Base-by-base conservation (phyloP, 2,797 vertebrate genomes). In the Coracias cyanogaster region DNA sequence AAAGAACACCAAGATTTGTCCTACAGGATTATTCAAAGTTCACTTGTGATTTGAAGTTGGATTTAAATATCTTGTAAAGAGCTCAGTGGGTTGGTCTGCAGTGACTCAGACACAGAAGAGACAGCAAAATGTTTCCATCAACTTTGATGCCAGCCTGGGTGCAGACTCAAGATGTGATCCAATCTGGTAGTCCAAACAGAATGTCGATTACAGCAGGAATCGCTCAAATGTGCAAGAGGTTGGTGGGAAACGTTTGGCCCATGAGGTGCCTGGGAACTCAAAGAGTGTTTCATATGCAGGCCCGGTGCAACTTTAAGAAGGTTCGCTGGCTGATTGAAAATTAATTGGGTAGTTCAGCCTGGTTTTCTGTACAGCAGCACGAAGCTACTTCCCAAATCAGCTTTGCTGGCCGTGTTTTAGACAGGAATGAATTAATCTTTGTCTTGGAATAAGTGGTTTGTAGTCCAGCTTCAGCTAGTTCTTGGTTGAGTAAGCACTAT, bases 221-320 rank as follows among this genome's bases (percentile, higher is more conserved):
- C 3, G 1, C 22, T 61, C 48, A 39, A 14, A 71, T 18, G 6
- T 2, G 0, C 18, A 54, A 25, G 51, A 14, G 1, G 1, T 5
- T 6, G 14, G 15, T 29, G 33, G 26, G 37, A 61, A 81, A 14
- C 1, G 1, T 71, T 20, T 71, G 52, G n/a, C 22, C 18, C 22
- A 15, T n/a, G 76, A 74, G 24, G 10, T 10, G 12, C 6, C 65
- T 48, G 39, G 35, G 35, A 46, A 24, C 9, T 15, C 4, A 45
- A 70, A 29, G 7, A 7, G 7, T 35, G 9, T 85, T 77, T n/a
- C 29, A 29, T 11, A 24, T 54, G 13, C 49, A 49, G 41, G 6
- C 31, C 20, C 66, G 57, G 35, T 35, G 64, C 35, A 64, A 4
- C 33, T 80, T 77, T 13, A 37, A 70, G 48, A 41, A 72, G 14